phyloP scores from a whole-genome alignment of 2,797 vertebrate genomes.

The Cossypha caffra region DNA sequence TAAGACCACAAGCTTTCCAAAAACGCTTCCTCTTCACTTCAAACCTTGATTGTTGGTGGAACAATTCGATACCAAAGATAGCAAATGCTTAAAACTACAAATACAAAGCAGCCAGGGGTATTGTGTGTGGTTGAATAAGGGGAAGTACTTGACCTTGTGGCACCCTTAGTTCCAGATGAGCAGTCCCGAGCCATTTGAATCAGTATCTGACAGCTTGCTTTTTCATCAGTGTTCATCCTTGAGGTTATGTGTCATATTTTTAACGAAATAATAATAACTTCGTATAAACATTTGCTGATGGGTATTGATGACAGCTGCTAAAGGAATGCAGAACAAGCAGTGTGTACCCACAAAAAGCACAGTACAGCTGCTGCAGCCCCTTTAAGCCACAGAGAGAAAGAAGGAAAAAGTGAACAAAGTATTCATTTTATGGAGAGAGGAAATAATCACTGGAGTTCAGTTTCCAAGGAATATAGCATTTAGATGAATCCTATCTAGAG shows the following conservation, averaged over 20 bases:
- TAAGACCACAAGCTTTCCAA: not conserved
- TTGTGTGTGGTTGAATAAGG: slow-evolving; percentile 31
- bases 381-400: not conserved
- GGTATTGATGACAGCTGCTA: not conserved
- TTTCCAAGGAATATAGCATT: not conserved
- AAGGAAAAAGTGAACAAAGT: not conserved
- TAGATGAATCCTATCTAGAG: not conserved
- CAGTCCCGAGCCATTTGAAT: not conserved
- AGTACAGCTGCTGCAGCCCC: not conserved
- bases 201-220: not conserved
- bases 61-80: not conserved
- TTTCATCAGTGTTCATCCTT: not conserved
- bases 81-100: not conserved
- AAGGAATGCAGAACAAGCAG: not conserved
- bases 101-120: not conserved
- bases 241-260: not conserved
- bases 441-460: not conserved
- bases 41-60: not conserved
- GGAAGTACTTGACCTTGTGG: slow-evolving; percentile 36
- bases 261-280: not conserved
- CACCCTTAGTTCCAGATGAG: slow-evolving; percentile 33
- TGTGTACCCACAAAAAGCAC: not conserved
- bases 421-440: not conserved
- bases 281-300: not conserved
- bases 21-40: not conserved